phyloP scores from a whole-genome alignment of 2,888 invertebrate genomes.

The Drosophila picticornis region DNA sequence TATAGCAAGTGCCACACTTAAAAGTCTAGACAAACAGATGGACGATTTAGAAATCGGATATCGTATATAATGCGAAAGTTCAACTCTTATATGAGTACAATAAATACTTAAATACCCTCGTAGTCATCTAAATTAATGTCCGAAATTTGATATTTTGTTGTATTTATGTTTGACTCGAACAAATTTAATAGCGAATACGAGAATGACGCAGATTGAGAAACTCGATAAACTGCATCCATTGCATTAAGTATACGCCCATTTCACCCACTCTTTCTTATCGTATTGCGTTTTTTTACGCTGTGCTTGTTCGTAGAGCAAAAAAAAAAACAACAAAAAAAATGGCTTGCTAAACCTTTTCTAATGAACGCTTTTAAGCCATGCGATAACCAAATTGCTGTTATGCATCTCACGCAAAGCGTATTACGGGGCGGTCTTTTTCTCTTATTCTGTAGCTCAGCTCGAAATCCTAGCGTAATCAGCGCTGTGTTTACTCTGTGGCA shows the following conservation, averaged over 20 bases:
- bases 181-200: neutral
- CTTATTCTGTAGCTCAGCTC: neutral
- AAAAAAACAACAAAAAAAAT: conserved; percentile 20
- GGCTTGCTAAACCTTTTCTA: conserved; percentile 22
- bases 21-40: conserved; percentile 67
- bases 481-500: conserved; percentile 35
- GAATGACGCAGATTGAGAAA: neutral
- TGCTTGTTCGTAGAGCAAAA: neutral
- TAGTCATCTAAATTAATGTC: neutral
- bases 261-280: neutral
- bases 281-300: neutral
- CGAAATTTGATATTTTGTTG: neutral
- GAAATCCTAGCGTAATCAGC: conserved; percentile 29
- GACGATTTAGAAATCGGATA: neutral
- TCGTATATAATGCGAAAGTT: neutral
- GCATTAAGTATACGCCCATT: conserved; percentile 42
- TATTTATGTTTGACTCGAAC: neutral
- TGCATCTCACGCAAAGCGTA: conserved; percentile 29
- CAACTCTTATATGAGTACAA: neutral
- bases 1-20: conserved; percentile 42
- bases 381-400: conserved; percentile 37
- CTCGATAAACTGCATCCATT: conserved; percentile 11
- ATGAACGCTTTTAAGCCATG: conserved; percentile 42
- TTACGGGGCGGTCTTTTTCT: neutral
- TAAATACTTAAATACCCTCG: neutral